Evolutionary conservation across 1,140 invertebrate species (phyloP), one percentile per base, ranked within the genome.

Genomic region (Orchesella cincta): DNA sequence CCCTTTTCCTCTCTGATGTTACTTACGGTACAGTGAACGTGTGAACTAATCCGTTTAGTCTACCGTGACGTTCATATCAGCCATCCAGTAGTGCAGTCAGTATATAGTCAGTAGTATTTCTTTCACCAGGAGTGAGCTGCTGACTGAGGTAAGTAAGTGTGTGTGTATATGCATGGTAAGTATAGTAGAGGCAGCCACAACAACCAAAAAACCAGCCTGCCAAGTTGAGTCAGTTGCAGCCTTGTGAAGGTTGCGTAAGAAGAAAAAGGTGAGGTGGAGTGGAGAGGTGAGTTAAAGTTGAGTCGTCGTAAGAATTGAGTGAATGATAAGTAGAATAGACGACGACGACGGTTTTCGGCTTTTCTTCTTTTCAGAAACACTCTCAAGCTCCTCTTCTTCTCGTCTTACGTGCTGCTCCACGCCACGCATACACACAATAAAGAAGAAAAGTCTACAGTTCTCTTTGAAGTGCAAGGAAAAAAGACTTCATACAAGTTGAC

Each of bases 41-140:
- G 67, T 71, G 67, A 71, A 33, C 67, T 71, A 71, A 71, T 71
- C 67, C 67, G 67, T 71, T 71, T 71, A 71, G 29, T 71, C 34
- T 34, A 36, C 29, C 67, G 34, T 71, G 67, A 71, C 67, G 18
- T 36, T 71, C 23, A 57, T 57, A 57, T 57, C 12, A 57, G 12
- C 54, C n/a, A 57, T 57, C 54, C 54, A n/a, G 23, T 23, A 57
- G 54, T n/a, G n/a, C 14, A 57, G 23, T 57, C 12, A 5, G 8
- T 3, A 57, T 46, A 8, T 12, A 46, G 39, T 46, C 39, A 12
- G 8, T 46, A 20, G 39, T 46, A 12, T 8, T n/a, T n/a, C n/a
- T n/a, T n/a, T n/a, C 5, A 46, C 39, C 18, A 8, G 39, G 39
- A 46, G 39, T 46, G 18, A 46, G 5, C 5, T 46, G 18, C 39